phyloP scores from a whole-genome alignment of 1,140 invertebrate genomes.

The Apis florea region DNA sequence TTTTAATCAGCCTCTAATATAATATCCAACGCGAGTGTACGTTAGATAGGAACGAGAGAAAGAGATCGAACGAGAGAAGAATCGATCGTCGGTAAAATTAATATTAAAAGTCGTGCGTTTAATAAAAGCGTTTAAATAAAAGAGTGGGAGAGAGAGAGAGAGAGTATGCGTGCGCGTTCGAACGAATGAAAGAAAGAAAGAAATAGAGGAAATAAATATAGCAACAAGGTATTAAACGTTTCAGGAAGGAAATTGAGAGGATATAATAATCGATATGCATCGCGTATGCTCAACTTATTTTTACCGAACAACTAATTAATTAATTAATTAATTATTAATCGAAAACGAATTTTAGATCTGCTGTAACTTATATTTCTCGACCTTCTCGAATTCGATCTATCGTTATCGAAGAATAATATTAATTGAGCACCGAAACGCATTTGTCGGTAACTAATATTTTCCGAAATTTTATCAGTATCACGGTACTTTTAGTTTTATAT shows the following conservation, averaged over 20 bases:
- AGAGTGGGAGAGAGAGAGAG: too few species aligned
- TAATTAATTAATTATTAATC: conserved; percentile 30
- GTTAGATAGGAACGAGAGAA: background rate
- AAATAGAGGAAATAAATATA: background rate
- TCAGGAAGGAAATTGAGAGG: conserved; percentile 15
- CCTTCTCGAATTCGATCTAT: conserved; percentile 39
- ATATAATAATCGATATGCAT: conserved; percentile 30
- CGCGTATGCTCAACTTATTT: conserved; percentile 53
- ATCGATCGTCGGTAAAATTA: background rate
- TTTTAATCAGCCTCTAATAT: background rate
- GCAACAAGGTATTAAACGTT: conserved; percentile 41
- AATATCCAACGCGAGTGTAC: conserved; percentile 11
- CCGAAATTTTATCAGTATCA: conserved; percentile 58
- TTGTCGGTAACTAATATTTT: conserved; percentile 44
- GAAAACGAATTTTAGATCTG: conserved; percentile 55
- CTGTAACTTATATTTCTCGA: conserved; percentile 48
- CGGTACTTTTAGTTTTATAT: conserved; percentile 50
- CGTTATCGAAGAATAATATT: conserved; percentile 33
- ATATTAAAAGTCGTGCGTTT: too few species aligned
- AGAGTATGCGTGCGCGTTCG: background rate
- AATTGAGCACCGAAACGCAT: conserved; percentile 13
- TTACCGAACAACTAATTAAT: conserved; percentile 27
- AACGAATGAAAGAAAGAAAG: background rate
- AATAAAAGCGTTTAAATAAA: background rate
- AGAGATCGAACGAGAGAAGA: too few species aligned